phyloP scores from a whole-genome alignment of 2,888 invertebrate genomes.

The Mythimna lalbum region DNA sequence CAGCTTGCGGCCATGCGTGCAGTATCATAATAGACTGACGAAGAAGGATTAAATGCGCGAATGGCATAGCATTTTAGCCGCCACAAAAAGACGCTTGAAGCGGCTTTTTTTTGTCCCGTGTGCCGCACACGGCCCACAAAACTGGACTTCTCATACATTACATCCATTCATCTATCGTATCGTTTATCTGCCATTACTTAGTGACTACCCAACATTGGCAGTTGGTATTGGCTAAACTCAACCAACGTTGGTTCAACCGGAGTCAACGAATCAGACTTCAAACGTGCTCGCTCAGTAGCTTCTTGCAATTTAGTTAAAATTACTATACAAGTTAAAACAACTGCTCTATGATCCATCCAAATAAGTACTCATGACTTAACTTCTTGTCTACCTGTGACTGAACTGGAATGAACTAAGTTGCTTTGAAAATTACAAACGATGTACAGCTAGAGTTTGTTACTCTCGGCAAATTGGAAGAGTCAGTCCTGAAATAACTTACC shows the following conservation, averaged over 20 bases:
- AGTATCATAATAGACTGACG: too few species aligned
- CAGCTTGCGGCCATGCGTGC: too few species aligned
- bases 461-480: slow-evolving; percentile 49
- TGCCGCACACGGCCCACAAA: too few species aligned
- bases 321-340: slow-evolving; percentile 58
- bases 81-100: too few species aligned
- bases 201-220: slow-evolving; percentile 10
- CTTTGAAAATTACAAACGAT: slow-evolving; percentile 34
- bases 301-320: slow-evolving; percentile 51
- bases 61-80: too few species aligned
- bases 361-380: slow-evolving; percentile 59
- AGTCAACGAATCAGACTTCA: slow-evolving; percentile 41
- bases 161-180: too few species aligned
- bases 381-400: slow-evolving; percentile 61
- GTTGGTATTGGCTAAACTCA: not conserved
- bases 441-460: slow-evolving; percentile 44
- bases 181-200: not conserved
- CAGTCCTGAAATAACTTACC: slow-evolving; percentile 12
- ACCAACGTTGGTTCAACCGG: slow-evolving; percentile 24
- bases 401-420: slow-evolving; percentile 44
- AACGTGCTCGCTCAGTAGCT: slow-evolving; percentile 25
- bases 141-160: too few species aligned
- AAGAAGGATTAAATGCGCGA: too few species aligned
- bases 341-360: slow-evolving; percentile 56
- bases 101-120: too few species aligned